Percentiles rank a stretch among this genome's conserved stretches.
Evolutionary conservation across 1,140 invertebrate species (phyloP).

Genomic region (Ylistrum balloti): DNA sequence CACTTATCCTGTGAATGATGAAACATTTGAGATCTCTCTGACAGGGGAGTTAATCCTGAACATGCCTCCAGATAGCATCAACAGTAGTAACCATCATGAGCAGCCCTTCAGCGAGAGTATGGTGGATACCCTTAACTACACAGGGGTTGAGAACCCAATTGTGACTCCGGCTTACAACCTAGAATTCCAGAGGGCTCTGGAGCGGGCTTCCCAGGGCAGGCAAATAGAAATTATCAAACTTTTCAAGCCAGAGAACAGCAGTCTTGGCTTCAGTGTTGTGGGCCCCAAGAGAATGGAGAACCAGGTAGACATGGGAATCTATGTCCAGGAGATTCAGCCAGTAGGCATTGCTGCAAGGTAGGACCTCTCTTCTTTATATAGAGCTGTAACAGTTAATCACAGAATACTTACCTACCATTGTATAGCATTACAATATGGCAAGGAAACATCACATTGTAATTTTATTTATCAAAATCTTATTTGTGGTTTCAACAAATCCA

Average conservation of each 20-base stretch:
- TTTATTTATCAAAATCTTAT: too few relatives aligned
- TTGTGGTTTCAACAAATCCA: too few relatives aligned
- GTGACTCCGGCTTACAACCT: constrained; percentile 75
- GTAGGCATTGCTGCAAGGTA: constrained; percentile 89
- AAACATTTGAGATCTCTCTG: constrained; percentile 75
- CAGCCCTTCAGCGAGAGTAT: constrained; percentile 65
- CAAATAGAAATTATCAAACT: constrained; percentile 86
- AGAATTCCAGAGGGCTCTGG: constrained; percentile 87
- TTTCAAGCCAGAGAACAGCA: constrained; percentile 88
- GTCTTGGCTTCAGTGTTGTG: constrained; percentile 91
- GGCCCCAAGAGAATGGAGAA: constrained; percentile 86
- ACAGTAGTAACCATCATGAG: constrained; percentile 45
- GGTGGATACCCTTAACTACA: constrained; percentile 50
- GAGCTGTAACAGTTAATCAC: too few relatives aligned
- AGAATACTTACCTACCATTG: too few relatives aligned
- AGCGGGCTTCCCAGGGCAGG: constrained; percentile 86
- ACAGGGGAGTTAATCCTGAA: constrained; percentile 73
- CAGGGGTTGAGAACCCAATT: constrained; percentile 63
- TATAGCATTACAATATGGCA: too few relatives aligned
- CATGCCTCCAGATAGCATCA: constrained; percentile 59
- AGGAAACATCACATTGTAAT: too few relatives aligned
- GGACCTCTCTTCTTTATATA: constrained; percentile 68
- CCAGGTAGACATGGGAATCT: constrained; percentile 89
- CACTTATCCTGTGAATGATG: constrained; percentile 69
- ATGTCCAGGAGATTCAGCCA: constrained; percentile 90